Conservation (phyloP, 2,888 invertebrate species). For the Hedychridium roseum region DNA sequence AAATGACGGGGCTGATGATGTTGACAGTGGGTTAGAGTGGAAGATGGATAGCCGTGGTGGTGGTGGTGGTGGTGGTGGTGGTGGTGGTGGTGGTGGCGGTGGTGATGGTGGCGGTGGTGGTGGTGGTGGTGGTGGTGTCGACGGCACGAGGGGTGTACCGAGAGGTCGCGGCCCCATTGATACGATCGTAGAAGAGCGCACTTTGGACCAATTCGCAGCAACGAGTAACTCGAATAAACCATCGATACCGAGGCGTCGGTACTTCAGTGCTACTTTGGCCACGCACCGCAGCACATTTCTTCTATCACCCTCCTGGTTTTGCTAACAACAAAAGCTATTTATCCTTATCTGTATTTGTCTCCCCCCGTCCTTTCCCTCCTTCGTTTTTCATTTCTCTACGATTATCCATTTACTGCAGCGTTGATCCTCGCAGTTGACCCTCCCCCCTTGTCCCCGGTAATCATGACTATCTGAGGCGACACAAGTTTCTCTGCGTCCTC, state of each 20-base stretch:
- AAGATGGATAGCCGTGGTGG: neutral
- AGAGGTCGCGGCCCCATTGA: conserved; percentile 56
- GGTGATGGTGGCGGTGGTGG: conserved; percentile 15
- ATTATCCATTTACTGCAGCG: neutral
- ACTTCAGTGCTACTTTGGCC: conserved; percentile 58
- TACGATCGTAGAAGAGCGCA: conserved; percentile 48
- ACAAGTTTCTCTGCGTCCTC: no score
- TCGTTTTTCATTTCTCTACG: neutral
- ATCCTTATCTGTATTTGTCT: conserved; percentile 13
- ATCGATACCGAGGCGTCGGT: conserved; percentile 43
- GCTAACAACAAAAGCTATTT: no score
- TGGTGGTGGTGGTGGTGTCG: conserved; percentile 6
- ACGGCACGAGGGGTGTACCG: conserved; percentile 18
- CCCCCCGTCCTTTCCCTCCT: neutral
- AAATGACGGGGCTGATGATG: no score
- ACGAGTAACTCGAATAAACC: conserved; percentile 56
- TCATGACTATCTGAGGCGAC: no score
- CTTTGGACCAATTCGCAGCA: conserved; percentile 57
- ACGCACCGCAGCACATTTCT: conserved; percentile 49
- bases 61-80: neutral
- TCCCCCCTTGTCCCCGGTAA: no score
- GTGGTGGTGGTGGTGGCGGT: neutral
- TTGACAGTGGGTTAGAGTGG: no score
- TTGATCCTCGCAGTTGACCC: neutral
- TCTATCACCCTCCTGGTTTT: conserved; percentile 2